These are phyloP conservation scores for Ceramica pisi DNA, from an alignment of 2,888 invertebrate species.

Conservation along the genomic window DNA sequence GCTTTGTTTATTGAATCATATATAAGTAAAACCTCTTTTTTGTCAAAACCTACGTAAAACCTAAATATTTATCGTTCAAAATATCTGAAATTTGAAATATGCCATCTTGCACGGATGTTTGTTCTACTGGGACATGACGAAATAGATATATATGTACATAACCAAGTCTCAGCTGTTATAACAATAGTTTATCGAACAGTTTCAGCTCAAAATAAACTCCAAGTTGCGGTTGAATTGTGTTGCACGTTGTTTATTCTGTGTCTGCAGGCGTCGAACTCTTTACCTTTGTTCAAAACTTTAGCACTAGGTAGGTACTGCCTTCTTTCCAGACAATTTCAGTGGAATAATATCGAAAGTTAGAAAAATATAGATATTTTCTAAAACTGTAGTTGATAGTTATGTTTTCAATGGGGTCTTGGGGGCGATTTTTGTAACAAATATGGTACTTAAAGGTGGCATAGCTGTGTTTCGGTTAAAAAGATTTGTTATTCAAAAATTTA, in stretches of 20 bases:
- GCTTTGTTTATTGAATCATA: neutral
- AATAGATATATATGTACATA: slow-evolving; percentile 35
- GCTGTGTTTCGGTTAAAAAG: neutral
- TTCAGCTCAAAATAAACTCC: slow-evolving; percentile 62
- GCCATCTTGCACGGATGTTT: neutral
- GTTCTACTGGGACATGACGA: neutral
- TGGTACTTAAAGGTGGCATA: neutral
- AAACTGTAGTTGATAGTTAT: slow-evolving; percentile 11
- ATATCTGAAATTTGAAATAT: neutral
- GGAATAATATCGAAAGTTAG: slow-evolving; percentile 50
- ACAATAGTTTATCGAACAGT: slow-evolving; percentile 55
- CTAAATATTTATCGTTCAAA: neutral
- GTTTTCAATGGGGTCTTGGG: neutral
- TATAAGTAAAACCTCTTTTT: neutral
- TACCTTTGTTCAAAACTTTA: slow-evolving; percentile 73
- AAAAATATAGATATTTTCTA: slow-evolving; percentile 45
- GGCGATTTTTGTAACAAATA: neutral
- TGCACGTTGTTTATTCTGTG: slow-evolving; percentile 73
- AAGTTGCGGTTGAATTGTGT: slow-evolving; percentile 64
- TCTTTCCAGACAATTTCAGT: slow-evolving; percentile 71
- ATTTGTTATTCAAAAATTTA: neutral
- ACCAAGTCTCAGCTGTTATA: slow-evolving; percentile 42
- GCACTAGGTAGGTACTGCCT: slow-evolving; percentile 57
- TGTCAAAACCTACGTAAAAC: too few relatives aligned
- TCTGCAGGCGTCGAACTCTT: slow-evolving; percentile 73